Conservation (phyloP, 1,140 invertebrate species). For the Drosophila sucinea region DNA sequence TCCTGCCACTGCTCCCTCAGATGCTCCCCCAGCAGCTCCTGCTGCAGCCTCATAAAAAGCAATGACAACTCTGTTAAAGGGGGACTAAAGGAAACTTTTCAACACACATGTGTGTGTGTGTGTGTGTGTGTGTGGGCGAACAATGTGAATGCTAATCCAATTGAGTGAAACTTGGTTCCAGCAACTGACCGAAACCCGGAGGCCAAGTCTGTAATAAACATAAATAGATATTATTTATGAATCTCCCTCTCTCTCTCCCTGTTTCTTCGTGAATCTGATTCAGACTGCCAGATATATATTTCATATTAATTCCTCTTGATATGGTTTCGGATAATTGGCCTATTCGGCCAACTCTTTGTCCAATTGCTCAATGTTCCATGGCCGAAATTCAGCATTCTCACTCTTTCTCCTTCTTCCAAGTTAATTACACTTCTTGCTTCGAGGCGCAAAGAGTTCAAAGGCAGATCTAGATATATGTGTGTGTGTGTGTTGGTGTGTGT, state of each 20-base stretch:
- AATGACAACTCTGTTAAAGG: conserved; percentile 61
- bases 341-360: conserved; percentile 31
- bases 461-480: conserved; percentile 14
- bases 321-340: conserved; percentile 38
- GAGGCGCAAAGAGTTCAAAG: conserved; percentile 75
- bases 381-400: conserved; percentile 15
- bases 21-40: not conserved
- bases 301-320: conserved; percentile 8
- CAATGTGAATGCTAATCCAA: conserved; percentile 59
- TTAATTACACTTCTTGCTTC: conserved; percentile 75
- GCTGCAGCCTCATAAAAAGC: conserved; percentile 62
- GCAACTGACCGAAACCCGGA: conserved; percentile 9
- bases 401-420: conserved; percentile 2
- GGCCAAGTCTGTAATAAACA: conserved; percentile 69
- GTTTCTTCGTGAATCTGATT: not conserved
- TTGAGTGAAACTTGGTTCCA: conserved; percentile 36
- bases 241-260: conserved; percentile 29
- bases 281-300: not conserved
- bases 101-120: not conserved
- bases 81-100: conserved; percentile 3
- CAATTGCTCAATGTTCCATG: conserved; percentile 61
- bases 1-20: conserved; percentile 1
- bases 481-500: not conserved
- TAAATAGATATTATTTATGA: conserved; percentile 81
- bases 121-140: not conserved